Evolutionary conservation across 2,797 vertebrate genomes (phyloP), one percentile per base, ranked within the genome.

Genomic region (Acipenser ruthenus): DNA sequence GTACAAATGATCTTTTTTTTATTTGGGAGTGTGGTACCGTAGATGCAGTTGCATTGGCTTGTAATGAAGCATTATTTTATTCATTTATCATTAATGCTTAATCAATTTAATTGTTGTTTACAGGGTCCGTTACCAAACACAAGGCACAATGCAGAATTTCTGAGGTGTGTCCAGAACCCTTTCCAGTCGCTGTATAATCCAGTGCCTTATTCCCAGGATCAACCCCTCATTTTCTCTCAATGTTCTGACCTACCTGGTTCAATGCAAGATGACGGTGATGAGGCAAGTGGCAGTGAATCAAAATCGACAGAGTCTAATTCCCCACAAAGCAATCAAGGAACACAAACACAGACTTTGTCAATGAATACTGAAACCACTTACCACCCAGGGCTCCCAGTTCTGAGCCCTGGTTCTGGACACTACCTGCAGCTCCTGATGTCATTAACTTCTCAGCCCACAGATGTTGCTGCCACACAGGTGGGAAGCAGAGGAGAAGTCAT

Each of bases 361-460:
- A 10, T 48, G 23, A 62, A 49, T 37, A 66, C 53, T 15, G 49
- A 1, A 49, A n/a, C 7, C 51, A 15, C n/a, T 8, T n/a, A 12
- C 18, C 51, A 48, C 48, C 10, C 65, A 10, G 64, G 37, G 6
- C 11, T 7, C 15, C 61, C 53, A 60, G 13, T 63, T 8, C 12
- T 66, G 11, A 58, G 11, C 51, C 10, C 65, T 12, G 53, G 55
- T 6, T 48, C 49, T 12, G 6, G n/a, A 51, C 37, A 52, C 37
- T 67, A 60, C 49, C 65, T 70, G 23, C 69, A 70, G 52, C 62
- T 60, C 6, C 56, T 70, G n/a, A 60, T 53, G 10, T 15, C 61
- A 37, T 23, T 67, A 51, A 63, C 15, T 55, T n/a, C 51, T 23
- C 51, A 37, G 12, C 50, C 12, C 10, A 47, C 10, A 15, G 23